Conservation (phyloP, 2,888 invertebrate species). For the Megamerina dolium region DNA sequence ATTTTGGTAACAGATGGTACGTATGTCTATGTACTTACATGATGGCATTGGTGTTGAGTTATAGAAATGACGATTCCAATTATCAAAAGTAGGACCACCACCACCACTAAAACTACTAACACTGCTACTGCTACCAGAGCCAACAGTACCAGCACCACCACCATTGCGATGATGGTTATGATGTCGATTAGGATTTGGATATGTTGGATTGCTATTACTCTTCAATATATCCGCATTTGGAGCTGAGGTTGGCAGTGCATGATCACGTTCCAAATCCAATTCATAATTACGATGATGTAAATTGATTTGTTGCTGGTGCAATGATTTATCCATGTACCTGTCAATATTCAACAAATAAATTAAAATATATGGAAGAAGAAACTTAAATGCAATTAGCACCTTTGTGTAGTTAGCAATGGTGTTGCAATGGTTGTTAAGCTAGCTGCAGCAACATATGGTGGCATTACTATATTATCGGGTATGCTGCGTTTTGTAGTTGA, state of each 20-base stretch:
- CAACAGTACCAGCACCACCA: no score
- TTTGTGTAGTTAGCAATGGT: conserved; percentile 56
- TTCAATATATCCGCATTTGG: conserved; percentile 73
- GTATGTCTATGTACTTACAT: conserved; percentile 27
- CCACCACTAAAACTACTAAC: no score
- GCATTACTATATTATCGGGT: conserved; percentile 59
- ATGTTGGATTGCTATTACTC: conserved; percentile 69
- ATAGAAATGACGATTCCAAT: conserved; percentile 38
- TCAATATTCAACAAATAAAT: neutral
- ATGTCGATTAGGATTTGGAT: conserved; percentile 65
- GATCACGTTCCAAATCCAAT: conserved; percentile 65
- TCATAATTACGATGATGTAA: conserved; percentile 55
- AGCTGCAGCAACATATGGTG: conserved; percentile 55
- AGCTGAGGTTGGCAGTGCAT: conserved; percentile 67
- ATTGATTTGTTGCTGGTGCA: conserved; percentile 41
- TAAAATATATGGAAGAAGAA: neutral
- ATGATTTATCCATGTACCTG: conserved; percentile 41
- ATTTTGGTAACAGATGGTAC: neutral
- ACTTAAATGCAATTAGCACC: conserved; percentile 44
- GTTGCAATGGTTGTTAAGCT: conserved; percentile 61
- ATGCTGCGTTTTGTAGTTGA: conserved; percentile 63
- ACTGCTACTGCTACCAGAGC: no score
- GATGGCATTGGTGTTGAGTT: conserved; percentile 48
- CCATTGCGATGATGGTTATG: conserved; percentile 45
- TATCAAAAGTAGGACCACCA: no score